Base-by-base conservation (phyloP, 1,140 invertebrate genomes). In the Hyles euphorbiae region DNA sequence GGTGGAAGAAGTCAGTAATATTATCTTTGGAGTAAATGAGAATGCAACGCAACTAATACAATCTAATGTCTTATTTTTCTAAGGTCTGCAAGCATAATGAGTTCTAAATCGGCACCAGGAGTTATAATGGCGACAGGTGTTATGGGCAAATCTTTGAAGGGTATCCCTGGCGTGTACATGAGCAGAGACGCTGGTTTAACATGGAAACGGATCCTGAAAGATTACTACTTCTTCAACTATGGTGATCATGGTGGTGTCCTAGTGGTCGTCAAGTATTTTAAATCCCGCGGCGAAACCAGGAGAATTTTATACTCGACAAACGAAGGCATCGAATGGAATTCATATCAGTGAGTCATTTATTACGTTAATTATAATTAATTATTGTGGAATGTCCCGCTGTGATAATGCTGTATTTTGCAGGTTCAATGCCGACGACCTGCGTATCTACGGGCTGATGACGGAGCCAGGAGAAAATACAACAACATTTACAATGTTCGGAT, bases 381-480 rank as follows among this genome's bases (percentile, higher is more conserved):
- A 3, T 53, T n/a, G 1, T 55, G 10, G 50, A 34, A 34, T 52
- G 34, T 52, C 9, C 2, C 22, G 22, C 22, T 22, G 7, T 48
- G 46, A 44, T 56, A 47, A 9, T 34, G 5, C n/a, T 60, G 50
- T 53, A 53, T 69, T 22, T 71, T 76, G 5, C 61, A 90, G 89
- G 62, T 97, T 98, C 76, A 91, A 92, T 58, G 90, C 92, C 8
- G 91, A 94, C 58, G 92, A 94, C 78, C 90, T 96, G 2, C 90
- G 92, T 34, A 92, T 98, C 10, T 97, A 97, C 81, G 96, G 96
- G 3, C 79, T 98, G 2, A 95, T 97, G 93, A 97, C 96, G 0
- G 96, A 98, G 81, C 96, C 96, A 0, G 96, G 96, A 5, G 96
- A 97, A 81, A 97, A 96, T 81, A 96, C 96, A 0, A 97, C 96